Evolutionary conservation across 2,113 vertebrate genomes (phyloP).

Genomic region (Ammospiza caudacuta): DNA sequence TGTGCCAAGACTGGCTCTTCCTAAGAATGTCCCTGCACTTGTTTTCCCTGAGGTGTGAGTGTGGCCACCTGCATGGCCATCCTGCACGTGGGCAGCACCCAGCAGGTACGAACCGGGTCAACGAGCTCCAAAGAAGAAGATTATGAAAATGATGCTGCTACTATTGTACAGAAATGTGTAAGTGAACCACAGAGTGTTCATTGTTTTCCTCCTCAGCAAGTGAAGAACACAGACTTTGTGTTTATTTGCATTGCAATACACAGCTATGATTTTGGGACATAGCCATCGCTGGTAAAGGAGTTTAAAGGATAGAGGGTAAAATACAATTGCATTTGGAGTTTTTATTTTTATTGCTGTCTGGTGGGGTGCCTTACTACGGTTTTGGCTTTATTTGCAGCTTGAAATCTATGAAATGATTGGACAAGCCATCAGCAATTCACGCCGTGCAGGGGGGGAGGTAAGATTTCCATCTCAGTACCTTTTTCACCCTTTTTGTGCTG

Average conservation of each 20-base stretch:
- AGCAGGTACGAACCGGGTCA: constrained; percentile 91
- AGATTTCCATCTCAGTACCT: background rate
- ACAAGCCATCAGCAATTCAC: constrained; percentile 93
- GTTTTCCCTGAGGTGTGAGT: constrained; percentile 84
- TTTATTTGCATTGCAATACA: background rate
- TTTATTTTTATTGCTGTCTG: background rate
- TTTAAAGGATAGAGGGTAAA: background rate
- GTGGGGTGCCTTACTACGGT: background rate
- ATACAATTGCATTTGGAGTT: background rate
- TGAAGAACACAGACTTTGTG: background rate
- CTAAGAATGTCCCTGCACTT: background rate
- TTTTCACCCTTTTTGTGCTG: background rate
- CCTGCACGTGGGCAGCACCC: constrained; percentile 91
- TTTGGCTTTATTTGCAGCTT: constrained; percentile 79
- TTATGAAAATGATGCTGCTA: constrained; percentile 97
- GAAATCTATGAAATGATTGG: constrained; percentile 99
- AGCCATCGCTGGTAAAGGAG: background rate
- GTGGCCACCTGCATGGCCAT: constrained; percentile 99
- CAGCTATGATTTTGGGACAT: background rate
- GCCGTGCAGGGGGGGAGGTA: constrained; percentile 96
- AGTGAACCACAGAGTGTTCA: constrained; percentile 36
- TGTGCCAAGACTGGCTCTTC: background rate
- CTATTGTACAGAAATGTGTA: constrained; percentile 99
- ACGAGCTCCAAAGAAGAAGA: constrained; percentile 97
- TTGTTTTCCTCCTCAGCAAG: background rate